Evolutionary conservation across 2,797 vertebrate species (phyloP), one percentile per base, ranked within the genome.

Genomic region (Lycodopsis pacificus): DNA sequence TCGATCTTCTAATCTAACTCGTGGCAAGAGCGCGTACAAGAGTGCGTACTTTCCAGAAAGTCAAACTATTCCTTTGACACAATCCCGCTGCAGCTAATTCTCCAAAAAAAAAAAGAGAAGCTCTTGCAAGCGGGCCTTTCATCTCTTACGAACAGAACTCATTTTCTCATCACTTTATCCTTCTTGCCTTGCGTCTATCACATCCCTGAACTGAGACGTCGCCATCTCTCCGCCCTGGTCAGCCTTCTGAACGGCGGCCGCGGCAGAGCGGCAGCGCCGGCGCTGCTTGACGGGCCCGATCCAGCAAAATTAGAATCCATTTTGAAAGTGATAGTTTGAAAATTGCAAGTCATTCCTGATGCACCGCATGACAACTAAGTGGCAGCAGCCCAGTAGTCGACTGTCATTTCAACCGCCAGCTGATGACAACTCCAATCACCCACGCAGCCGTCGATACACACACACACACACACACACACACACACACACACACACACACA

Each of bases 291-390:
- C 93, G 93, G 89, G 76, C 81, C 79, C 87, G 79, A 88, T 92
- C 84, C 90, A 57, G 79, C 80, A 82, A 88, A 93, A 94, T 94
- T 93, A 92, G 86, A 92, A 92, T 92, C 90, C 87, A 92, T 92
- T 94, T 92, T 92, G 86, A 92, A 93, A 94, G 91, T 93, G 92
- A 94, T 94, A 93, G 93, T 93, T 94, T 82, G 92, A 94, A 94
- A 94, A 94, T 94, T 94, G 92, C 92, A 91, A 94, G 93, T 94
- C 90, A 93, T 92, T 94, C 90, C 86, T 92, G 92, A 94, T 92
- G 90, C 85, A 86, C 87, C 77, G 86, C 83, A 46, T 90, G 86
- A 91, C 91, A 91, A 93, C 88, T 71, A 92, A 93, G 92, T 92
- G 91, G 93, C 93, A 90, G 90, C 88, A 79, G 88, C 90, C 90